phyloP scores from a whole-genome alignment of 2,797 vertebrate genomes.

The Knipowitschia caucasica region DNA sequence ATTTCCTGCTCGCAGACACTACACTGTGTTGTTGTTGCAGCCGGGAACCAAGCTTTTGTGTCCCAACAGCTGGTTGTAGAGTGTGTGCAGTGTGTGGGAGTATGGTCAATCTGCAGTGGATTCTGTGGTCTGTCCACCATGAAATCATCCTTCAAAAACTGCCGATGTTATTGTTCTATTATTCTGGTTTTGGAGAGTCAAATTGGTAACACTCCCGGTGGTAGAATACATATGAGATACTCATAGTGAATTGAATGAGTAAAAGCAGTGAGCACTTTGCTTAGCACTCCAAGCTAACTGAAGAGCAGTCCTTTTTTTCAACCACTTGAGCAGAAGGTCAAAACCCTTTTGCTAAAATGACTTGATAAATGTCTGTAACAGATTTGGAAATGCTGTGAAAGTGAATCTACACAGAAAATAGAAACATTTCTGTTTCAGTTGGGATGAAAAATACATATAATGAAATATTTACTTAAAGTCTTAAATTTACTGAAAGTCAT shows the following conservation, averaged over 20 bases:
- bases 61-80: slow-evolving; percentile 23
- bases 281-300: slow-evolving; percentile 50
- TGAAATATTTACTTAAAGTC: no score
- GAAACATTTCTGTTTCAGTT: background rate
- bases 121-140: slow-evolving; percentile 35
- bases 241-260: slow-evolving; percentile 54
- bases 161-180: slow-evolving; percentile 21
- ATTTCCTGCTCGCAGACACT: slow-evolving; percentile 41
- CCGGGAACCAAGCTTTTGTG: slow-evolving; percentile 30
- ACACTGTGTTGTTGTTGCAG: slow-evolving; percentile 42
- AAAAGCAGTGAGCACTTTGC: slow-evolving; percentile 48
- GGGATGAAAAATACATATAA: background rate
- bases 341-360: slow-evolving; percentile 31
- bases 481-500: no score
- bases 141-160: slow-evolving; percentile 30
- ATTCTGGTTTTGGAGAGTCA: background rate
- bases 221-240: slow-evolving; percentile 9
- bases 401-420: background rate
- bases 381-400: background rate
- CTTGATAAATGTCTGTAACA: slow-evolving; percentile 14
- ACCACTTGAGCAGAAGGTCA: slow-evolving; percentile 47
- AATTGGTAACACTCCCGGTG: slow-evolving; percentile 32
- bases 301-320: slow-evolving; percentile 56
- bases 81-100: slow-evolving; percentile 36
- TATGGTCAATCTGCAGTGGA: slow-evolving; percentile 31